phyloP scores from a whole-genome alignment of 2,888 invertebrate species.

The Xestia ashworthii region DNA sequence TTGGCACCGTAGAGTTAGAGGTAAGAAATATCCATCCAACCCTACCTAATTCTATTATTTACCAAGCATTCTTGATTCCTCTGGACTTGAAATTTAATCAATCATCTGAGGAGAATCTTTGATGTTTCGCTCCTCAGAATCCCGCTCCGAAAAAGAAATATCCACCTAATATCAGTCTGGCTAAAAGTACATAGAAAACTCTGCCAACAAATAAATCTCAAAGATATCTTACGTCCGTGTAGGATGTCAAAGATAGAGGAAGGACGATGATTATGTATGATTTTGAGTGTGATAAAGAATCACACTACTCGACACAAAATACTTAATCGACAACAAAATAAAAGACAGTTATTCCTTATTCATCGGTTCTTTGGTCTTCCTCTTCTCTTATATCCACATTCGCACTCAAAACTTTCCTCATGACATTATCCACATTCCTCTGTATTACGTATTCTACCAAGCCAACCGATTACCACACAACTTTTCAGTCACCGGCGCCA shows the following conservation, averaged over 20 bases:
- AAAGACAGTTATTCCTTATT: not conserved
- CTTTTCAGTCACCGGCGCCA: not conserved
- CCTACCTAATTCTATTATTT: slow-evolving; percentile 2
- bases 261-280: not conserved
- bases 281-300: not conserved
- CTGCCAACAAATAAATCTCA: slow-evolving; percentile 23
- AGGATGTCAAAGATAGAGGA: slow-evolving; percentile 9
- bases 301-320: slow-evolving; percentile 8
- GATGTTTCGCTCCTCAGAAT: not conserved
- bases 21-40: slow-evolving; percentile 1
- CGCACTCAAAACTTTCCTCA: too few relatives aligned
- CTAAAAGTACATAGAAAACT: not conserved
- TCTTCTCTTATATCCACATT: too few relatives aligned
- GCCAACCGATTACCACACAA: not conserved
- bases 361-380: too few relatives aligned
- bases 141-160: not conserved
- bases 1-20: not conserved
- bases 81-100: slow-evolving; percentile 20
- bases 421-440: too few relatives aligned
- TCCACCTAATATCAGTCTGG: slow-evolving; percentile 1
- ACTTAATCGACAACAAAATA: too few relatives aligned
- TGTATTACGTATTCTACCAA: too few relatives aligned
- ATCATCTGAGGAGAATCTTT: slow-evolving; percentile 24
- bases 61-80: slow-evolving; percentile 2
- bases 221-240: slow-evolving; percentile 20